Evolutionary conservation across 1,140 invertebrate species (phyloP), one percentile per base, ranked within the genome.

Genomic region (Drosophila ironensis): DNA sequence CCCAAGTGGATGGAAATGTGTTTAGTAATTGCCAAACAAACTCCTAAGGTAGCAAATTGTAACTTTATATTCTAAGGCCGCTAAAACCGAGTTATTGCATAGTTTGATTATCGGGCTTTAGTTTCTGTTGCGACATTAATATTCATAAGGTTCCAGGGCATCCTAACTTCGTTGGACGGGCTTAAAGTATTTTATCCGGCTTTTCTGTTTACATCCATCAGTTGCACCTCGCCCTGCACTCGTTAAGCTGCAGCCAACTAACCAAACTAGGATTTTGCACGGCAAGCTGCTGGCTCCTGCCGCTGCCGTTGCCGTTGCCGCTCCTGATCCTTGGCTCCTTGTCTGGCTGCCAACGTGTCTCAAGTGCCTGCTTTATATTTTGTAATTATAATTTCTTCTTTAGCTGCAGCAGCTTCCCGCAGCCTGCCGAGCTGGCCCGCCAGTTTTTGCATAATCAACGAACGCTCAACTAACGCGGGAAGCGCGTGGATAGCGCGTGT

Each of bases 341-440:
- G 67, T 40, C 66, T 70, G 45, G 20, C 46, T 59, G 66, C 22
- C 66, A 59, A 42, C 56, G 68, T 52, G 78, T 84, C 78, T 82
- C 78, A 70, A 82, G 78, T 70, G 78, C 54, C 78, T 61, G 78
- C 59, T 71, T 82, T 72, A 70, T 84, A 82, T 82, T 78, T 86
- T 78, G 80, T 84, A 84, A 82, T 82, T 82, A 82, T 82, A 82
- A 82, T 82, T 73, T 44, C 68, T 57, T 42, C 56, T 66, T 48
- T 11, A 8, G 35, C n/a, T 2, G 3, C 0, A 27, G n/a, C 12
- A 27, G 7, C 30, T 37, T 16, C 7, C 20, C 11, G 4, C 14
- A 5, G 19, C 20, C 9, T n/a, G 5, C 22, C 35, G n/a, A n/a
- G n/a, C n/a, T n/a, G n/a, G n/a, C 20, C 7, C 8, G 28, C 48